phyloP scores from a whole-genome alignment of 2,888 invertebrate species.

The Eumerus sabulonum region DNA sequence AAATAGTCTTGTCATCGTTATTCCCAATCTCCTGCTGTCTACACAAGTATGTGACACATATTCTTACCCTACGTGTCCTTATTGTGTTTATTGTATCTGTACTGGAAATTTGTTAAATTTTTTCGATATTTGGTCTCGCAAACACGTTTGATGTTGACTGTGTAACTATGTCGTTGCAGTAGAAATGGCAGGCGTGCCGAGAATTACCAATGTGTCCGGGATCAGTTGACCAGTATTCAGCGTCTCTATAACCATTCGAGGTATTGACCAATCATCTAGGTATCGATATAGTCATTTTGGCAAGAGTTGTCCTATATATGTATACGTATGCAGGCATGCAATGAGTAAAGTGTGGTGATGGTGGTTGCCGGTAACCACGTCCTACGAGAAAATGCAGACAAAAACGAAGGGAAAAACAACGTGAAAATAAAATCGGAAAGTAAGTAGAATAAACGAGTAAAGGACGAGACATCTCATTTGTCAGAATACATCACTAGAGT shows the following conservation, averaged over 20 bases:
- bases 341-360: background rate
- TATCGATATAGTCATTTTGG: conserved; percentile 9
- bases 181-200: conserved; percentile 30
- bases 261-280: background rate
- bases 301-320: background rate
- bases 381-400: background rate
- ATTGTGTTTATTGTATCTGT: too few relatives aligned
- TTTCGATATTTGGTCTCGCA: conserved; percentile 26
- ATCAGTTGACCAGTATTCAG: conserved; percentile 11
- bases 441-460: background rate
- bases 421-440: background rate
- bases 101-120: conserved; percentile 57
- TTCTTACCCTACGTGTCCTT: background rate
- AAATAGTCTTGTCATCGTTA: conserved; percentile 45
- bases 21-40: conserved; percentile 31
- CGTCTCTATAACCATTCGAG: background rate
- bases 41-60: conserved; percentile 1
- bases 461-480: conserved; percentile 26
- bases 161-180: conserved; percentile 15
- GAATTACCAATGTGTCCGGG: conserved; percentile 39
- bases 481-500: conserved; percentile 27
- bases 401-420: background rate
- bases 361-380: background rate
- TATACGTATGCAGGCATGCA: too few relatives aligned
- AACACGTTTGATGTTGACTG: conserved; percentile 44